These are phyloP conservation scores for Danio kyathit DNA, from an alignment of 2,797 vertebrate species.

Conservation along the genomic window DNA sequence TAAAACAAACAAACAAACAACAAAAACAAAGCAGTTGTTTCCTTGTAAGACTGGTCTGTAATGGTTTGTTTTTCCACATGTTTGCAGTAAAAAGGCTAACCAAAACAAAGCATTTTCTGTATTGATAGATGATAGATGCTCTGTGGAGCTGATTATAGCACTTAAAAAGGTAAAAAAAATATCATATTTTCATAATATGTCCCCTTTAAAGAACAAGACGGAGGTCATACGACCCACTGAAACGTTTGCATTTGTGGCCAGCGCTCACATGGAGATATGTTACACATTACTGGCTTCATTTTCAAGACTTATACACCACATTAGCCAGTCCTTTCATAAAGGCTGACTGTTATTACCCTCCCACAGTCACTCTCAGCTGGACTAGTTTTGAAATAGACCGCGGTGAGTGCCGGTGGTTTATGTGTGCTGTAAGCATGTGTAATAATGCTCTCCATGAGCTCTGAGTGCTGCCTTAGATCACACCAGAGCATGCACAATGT, in stretches of 20 bases:
- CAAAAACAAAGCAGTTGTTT: too few relatives aligned
- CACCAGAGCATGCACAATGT: slow-evolving; percentile 29
- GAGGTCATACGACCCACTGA: slow-evolving; percentile 8
- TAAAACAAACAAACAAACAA: too few relatives aligned
- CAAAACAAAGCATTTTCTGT: too few relatives aligned
- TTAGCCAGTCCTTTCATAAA: slow-evolving; percentile 24
- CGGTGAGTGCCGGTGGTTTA: slow-evolving; percentile 33
- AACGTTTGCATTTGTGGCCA: slow-evolving; percentile 33
- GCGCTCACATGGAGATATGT: slow-evolving; percentile 20
- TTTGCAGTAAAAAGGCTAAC: too few relatives aligned
- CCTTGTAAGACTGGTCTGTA: too few relatives aligned
- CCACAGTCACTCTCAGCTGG: slow-evolving; percentile 24
- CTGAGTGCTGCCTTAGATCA: slow-evolving; percentile 43
- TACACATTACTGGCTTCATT: slow-evolving; percentile 36
- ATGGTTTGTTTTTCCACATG: too few relatives aligned
- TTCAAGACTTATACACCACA: slow-evolving; percentile 40
- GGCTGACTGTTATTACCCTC: slow-evolving; percentile 43
- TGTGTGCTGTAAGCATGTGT: slow-evolving; percentile 34
- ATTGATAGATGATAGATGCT: too few relatives aligned
- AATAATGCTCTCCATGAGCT: slow-evolving; percentile 40
- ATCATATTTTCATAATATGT: too few relatives aligned
- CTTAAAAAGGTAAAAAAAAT: too few relatives aligned
- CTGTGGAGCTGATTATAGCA: too few relatives aligned
- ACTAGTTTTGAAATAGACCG: slow-evolving; percentile 30
- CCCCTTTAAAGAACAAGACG: neutral